Percentiles rank a stretch among this genome's conserved stretches.
phyloP scores from a whole-genome alignment of 2,888 invertebrate genomes.

The Globia sparganii region DNA sequence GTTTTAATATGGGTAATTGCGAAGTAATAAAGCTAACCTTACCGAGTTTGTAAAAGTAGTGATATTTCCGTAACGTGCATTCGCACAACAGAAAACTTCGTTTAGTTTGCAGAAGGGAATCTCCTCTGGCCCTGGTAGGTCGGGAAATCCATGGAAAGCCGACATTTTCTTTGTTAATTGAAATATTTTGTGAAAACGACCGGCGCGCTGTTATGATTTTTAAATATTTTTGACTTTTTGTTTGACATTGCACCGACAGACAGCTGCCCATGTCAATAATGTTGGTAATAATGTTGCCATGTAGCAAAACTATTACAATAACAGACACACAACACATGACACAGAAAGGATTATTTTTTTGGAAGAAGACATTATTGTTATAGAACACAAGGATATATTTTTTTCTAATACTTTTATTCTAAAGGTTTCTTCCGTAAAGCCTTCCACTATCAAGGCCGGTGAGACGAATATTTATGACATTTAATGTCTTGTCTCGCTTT shows the following conservation, averaged over 20 bases:
- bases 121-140: constrained; percentile 87
- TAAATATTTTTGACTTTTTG: constrained; percentile 40
- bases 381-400: too few species aligned
- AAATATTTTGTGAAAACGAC: constrained; percentile 46
- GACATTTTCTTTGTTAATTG: constrained; percentile 80
- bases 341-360: too few species aligned
- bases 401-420: neutral
- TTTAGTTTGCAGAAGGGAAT: constrained; percentile 92
- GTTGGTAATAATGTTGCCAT: neutral
- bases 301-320: neutral
- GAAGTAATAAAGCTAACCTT: constrained; percentile 79
- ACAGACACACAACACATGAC: too few species aligned
- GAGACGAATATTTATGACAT: neutral
- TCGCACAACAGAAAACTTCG: constrained; percentile 91
- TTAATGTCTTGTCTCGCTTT: neutral
- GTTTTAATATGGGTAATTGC: neutral
- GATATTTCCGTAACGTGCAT: constrained; percentile 90
- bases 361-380: too few species aligned
- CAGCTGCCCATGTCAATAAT: neutral
- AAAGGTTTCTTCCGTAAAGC: neutral
- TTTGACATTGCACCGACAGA: constrained; percentile 10
- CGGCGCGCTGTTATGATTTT: constrained; percentile 59
- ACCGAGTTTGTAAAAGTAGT: constrained; percentile 91
- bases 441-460: neutral
- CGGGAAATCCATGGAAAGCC: constrained; percentile 88